Evolutionary conservation across 1,140 invertebrate species (phyloP), one percentile per base, ranked within the genome.

Genomic region (Gryllus bimaculatus): DNA sequence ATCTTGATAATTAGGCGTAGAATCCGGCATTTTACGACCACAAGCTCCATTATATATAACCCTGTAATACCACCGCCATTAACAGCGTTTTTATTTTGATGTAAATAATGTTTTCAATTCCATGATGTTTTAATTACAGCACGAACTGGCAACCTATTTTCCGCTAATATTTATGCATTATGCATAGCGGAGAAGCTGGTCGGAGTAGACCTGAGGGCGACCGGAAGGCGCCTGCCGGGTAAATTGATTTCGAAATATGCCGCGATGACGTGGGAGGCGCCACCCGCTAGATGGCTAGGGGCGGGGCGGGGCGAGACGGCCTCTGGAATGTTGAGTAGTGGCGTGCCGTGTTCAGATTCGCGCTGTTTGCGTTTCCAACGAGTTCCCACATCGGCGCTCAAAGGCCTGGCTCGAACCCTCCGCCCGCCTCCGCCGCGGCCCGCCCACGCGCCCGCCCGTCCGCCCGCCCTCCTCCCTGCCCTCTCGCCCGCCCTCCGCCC

Each of bases 81-180:
- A 66, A 66, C 54, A 10, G 54, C 54, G 54, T 66, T 66, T 66
- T 66, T 66, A 66, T 66, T 66, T 66, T 66, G 18, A 66, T 18
- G 54, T 66, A 66, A 66, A 66, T 66, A 18, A 66, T 66, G 54
- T 66, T 66, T 66, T 66, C 54, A 66, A 66, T 66, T 66, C 54
- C 10, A 66, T 66, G 54, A 66, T 66, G 54, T 66, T 66, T 66
- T 66, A 66, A 66, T 66, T 66, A 66, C 54, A 66, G 54, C 54
- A 66, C 54, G 10, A 7, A 66, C 10, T 66, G 54, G 54, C 10
- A 66, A 66, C 54, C 54, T 66, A 66, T 66, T 66, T 66, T 13
- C 54, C 10, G 26, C 26, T 66, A 13, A 66, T 66, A 66, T 66
- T 66, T 66, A 66, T 66, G 54, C 54, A 66, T 66, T 66, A 66